Base-by-base conservation (phyloP, 2,888 invertebrate species). In the Hypomecis punctinalis region DNA sequence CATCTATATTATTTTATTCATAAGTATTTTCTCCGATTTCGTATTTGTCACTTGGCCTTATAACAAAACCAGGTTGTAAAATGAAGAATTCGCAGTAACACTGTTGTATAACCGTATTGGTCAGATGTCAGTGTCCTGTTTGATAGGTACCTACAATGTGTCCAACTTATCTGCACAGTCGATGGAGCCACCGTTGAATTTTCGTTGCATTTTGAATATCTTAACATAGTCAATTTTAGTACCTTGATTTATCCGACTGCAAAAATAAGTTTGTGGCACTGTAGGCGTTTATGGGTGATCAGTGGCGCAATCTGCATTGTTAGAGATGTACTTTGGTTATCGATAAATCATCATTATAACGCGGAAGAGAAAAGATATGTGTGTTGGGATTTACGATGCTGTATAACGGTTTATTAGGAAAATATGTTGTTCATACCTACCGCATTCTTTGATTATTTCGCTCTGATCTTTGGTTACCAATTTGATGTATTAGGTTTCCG, bases 201-300 rank as follows among this genome's bases (percentile, higher is more conserved):
- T 3, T 33, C 40, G n/a, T 6, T 23, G 40, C 6, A 10, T 33
- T 6, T 1, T 36, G 23, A 4, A 6, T 6, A 52, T 7, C 5
- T 10, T 8, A 9, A 7, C 40, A 11, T 35, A 8, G 47, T 9
- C 10, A 36, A 37, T 49, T 40, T 23, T 52, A 52, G 40, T 52
- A 33, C 7, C 10, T 33, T 33, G 7, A n/a, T 52, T 42, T 52
- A 10, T 13, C 10, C 40, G 40, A 4, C 23, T 9, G 6, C 9
- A 8, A 3, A 40, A 3, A 23, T 23, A 52, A 52, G 40, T 40
- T 52, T 10, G 42, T 33, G 13, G 33, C 10, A 23, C 53, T 48
- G 61, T 66, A 61, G 65, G 65, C 65, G 54, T 66, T 66, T 66
- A 66, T 61, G 11, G 57, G 39, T 51, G 51, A 63, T 52, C 57